phyloP scores from a whole-genome alignment of 2,113 vertebrate genomes.

The Aspiorhynchus laticeps region DNA sequence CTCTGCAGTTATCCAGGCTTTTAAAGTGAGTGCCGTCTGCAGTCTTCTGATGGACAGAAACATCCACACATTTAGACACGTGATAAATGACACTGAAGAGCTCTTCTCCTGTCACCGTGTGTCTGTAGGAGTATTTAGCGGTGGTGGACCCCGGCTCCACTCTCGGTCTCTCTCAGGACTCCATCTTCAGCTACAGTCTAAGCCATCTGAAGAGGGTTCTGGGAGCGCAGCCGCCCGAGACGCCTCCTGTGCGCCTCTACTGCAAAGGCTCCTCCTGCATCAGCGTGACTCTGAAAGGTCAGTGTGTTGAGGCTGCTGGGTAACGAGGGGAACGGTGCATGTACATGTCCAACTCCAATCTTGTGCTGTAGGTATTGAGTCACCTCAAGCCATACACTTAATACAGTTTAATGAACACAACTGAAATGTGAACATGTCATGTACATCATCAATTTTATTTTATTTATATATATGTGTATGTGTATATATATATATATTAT shows the following conservation, averaged over 20 bases:
- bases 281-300: conserved; percentile 90
- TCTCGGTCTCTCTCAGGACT: conserved; percentile 89
- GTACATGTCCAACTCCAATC: conserved; percentile 2
- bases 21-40: conserved; percentile 80
- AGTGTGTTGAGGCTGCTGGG: conserved; percentile 29
- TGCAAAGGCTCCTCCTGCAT: conserved; percentile 78
- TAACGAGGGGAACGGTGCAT: background rate
- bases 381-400: background rate
- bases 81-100: background rate
- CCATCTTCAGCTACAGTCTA: conserved; percentile 90
- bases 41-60: background rate
- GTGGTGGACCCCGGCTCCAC: conserved; percentile 93
- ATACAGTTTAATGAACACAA: background rate
- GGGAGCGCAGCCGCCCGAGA: conserved; percentile 85
- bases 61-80: background rate
- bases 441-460: no score
- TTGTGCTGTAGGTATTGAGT: background rate
- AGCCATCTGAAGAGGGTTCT: conserved; percentile 89
- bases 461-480: no score
- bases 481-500: no score
- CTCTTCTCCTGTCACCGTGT: background rate
- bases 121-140: conserved; percentile 86
- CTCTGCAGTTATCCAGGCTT: conserved; percentile 89
- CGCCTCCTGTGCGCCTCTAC: conserved; percentile 85
- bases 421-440: no score